phyloP scores from a whole-genome alignment of 2,797 vertebrate genomes.

The Falco cherrug region DNA sequence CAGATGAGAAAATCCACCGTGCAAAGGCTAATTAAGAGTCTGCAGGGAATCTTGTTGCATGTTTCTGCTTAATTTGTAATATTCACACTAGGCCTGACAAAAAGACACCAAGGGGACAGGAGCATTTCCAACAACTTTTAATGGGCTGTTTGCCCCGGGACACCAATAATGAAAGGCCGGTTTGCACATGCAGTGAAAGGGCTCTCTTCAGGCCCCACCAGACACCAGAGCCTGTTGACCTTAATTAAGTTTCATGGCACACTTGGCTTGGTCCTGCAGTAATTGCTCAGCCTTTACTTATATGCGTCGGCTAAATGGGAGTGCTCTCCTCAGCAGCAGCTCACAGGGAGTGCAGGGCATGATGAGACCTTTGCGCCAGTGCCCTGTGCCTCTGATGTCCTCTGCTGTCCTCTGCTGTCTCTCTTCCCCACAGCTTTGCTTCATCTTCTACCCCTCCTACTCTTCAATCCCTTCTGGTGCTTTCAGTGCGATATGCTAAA shows the following conservation, averaged over 20 bases:
- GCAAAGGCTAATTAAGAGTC: not conserved
- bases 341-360: rapidly evolving
- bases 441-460: not conserved
- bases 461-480: not conserved
- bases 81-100: conserved; percentile 31
- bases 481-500: not conserved
- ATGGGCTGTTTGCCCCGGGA: conserved; percentile 19
- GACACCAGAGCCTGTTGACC: conserved; percentile 6
- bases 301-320: not conserved
- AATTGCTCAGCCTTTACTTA: conserved; percentile 9
- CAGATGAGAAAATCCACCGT: not conserved
- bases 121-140: not conserved
- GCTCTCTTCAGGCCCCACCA: conserved; percentile 15
- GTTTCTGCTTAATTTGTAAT: conserved; percentile 45
- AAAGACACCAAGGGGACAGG: not conserved
- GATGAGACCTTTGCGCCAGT: not conserved
- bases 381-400: not conserved
- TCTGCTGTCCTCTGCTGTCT: not conserved
- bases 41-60: not conserved
- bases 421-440: not conserved
- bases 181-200: not conserved
- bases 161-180: not conserved
- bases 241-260: conserved; percentile 57
- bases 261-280: not conserved
- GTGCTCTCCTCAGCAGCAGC: not conserved